These are phyloP conservation scores for Clarias laeviceps DNA, from an alignment of 2,797 vertebrate species.

Conservation along the genomic window DNA sequence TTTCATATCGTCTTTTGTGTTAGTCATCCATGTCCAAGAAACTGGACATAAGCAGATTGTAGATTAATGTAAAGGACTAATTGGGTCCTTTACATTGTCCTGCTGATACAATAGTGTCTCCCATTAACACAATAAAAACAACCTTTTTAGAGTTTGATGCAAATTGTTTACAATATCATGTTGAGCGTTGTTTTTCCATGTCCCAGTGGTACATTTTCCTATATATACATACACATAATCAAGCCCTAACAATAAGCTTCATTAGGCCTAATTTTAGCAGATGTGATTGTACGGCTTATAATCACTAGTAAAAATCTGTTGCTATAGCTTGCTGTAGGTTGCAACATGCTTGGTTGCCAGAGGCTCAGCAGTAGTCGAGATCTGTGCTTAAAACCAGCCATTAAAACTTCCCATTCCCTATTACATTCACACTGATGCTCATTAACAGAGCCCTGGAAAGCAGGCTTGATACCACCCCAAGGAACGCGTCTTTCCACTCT, in stretches of 20 bases:
- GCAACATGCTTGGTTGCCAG: conserved; percentile 37
- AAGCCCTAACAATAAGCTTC: no score
- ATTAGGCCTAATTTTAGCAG: background rate
- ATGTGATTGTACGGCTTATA: background rate
- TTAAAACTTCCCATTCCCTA: conserved; percentile 53
- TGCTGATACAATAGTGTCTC: background rate
- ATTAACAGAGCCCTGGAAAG: conserved; percentile 1
- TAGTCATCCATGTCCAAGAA: background rate
- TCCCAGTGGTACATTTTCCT: background rate
- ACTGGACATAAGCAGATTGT: background rate
- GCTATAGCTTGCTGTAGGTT: conserved; percentile 44
- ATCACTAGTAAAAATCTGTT: background rate
- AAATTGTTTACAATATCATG: background rate
- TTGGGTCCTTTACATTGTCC: background rate
- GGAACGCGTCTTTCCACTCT: background rate
- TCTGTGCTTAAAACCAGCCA: background rate
- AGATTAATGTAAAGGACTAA: no score
- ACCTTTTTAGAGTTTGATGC: background rate
- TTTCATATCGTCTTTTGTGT: background rate
- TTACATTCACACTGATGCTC: conserved; percentile 44
- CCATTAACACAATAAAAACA: background rate
- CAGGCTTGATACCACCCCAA: background rate
- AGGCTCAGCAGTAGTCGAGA: conserved; percentile 34
- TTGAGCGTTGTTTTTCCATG: background rate
- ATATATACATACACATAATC: background rate